Percentiles rank a stretch among this genome's conserved stretches.
Evolutionary conservation across 2,888 invertebrate genomes (phyloP).

Genomic region (Zele albiditarsus): DNA sequence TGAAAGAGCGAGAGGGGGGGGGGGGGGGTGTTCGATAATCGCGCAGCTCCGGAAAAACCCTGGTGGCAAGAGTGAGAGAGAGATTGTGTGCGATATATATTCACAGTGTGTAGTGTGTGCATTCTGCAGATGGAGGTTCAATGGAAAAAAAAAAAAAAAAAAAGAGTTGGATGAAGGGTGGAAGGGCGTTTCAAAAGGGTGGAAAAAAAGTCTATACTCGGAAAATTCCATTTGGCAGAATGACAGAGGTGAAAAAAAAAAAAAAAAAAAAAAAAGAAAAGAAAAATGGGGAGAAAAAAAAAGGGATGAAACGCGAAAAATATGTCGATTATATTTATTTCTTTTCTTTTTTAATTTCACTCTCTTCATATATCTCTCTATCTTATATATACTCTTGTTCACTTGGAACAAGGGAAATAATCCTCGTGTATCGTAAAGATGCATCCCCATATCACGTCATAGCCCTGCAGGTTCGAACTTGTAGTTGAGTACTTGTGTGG

Average conservation of each 20-base stretch:
- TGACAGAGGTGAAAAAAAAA: neutral
- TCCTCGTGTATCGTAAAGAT: slow-evolving; percentile 31
- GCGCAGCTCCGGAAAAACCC: slow-evolving; percentile 38
- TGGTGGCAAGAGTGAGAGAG: slow-evolving; percentile 5
- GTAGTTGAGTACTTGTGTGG: neutral
- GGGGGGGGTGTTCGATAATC: slow-evolving; percentile 30
- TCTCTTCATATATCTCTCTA: too few relatives aligned
- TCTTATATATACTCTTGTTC: neutral
- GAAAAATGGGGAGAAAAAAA: slow-evolving; percentile 7
- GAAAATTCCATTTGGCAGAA: slow-evolving; percentile 4
- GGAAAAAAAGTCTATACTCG: slow-evolving; percentile 11
- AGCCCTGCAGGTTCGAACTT: neutral
- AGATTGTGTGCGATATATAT: neutral
- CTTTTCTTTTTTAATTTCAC: neutral
- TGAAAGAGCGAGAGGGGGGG: too few relatives aligned
- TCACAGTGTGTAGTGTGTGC: slow-evolving; percentile 3
- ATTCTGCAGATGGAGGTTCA: neutral
- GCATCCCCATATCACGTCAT: slow-evolving; percentile 16
- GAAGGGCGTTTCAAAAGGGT: neutral
- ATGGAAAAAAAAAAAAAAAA: neutral
- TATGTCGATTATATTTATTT: slow-evolving; percentile 5
- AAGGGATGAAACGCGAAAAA: neutral
- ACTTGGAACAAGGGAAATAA: slow-evolving; percentile 9
- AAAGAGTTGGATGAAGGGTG: too few relatives aligned
- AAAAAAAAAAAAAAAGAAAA: neutral